Base-by-base conservation (phyloP, 2,113 vertebrate species). In the Ochotona princeps region DNA sequence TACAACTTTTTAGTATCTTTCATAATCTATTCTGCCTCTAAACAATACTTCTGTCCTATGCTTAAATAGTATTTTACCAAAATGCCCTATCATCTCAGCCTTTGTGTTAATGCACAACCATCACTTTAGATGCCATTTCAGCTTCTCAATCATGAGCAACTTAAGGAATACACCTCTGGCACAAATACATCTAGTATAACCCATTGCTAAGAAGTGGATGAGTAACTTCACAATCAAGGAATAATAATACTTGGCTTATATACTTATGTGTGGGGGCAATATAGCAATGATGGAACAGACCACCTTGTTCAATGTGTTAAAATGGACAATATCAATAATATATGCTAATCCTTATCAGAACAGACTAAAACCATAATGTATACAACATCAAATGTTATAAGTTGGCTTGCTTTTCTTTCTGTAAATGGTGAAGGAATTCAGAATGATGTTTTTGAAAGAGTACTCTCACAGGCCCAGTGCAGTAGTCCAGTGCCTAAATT, bases 111-210 rank as follows among this genome's bases (percentile, higher is more conserved):
- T 11, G 54, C n/a, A 69, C 32, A 69, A 74, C 93, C 9, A 90
- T 61, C 69, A 84, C 14, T 73, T 75, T 87, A 54, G 67, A 32
- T 57, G 14, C 44, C 60, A 1, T 49, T 18, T 73, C 26, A 26
- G 32, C 32, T 87, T 23, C 30, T 93, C 49, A 87, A 7, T n/a
- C 18, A 66, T 21, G 8, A 93, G 21, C 7, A 28, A 79, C 7
- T 70, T 87, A 82, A 88, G 65, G 89, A 93, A 87, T 60, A 23
- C 63, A 82, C 78, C 65, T 82, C 47, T 63, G 72, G 15, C 10
- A 51, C 70, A 17, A 2, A n/a, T 28, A 5, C 35, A 35, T 17
- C 35, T 70, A 75, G n/a, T 2, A 47, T 12, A 60, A n/a, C 51
- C 26, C 0, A 35, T n/a, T 4, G 15, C 67, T 75, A 83, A 35